Base-by-base conservation (phyloP, 2,797 vertebrate genomes). In the Sebastes matsubarae region DNA sequence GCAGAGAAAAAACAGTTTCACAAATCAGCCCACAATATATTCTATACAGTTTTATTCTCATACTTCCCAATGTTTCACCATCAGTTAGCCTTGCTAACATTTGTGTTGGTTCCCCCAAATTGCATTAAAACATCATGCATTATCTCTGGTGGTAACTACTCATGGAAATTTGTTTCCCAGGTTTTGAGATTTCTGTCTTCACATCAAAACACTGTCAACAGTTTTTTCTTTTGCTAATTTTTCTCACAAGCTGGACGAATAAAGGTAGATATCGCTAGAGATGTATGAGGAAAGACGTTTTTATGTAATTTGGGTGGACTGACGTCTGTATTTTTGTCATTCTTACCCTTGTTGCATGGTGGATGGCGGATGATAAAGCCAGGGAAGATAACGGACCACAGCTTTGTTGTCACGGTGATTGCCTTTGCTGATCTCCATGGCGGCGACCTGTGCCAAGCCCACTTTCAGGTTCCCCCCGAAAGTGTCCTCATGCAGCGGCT, bases 331-430 rank as follows among this genome's bases (percentile, higher is more conserved):
- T 1, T 78, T 65, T 14, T 24, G 20, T 74, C 50, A 3, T 74
- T 82, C 94, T 97, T 92, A 99, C 98, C 99, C 98, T 92, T 99
- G 99, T 81, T 99, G 98, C 98, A 99, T 99, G 69, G 98, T 97
- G 25, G 98, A 99, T 30, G 98, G 99, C 20, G 99, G 98, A 72
- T 99, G 99, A 80, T 99, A 99, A 14, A 99, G 97, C 98, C 99
- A 99, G 32, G 99, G 99, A 65, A 99, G 95, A 75, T 98, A 99
- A 38, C 99, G 97, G 72, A 97, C 96, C 68, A 99, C 98, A 65
- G 99, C 97, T 93, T 99, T 99, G 94, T 99, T 99, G 89, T 99
- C 99, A 71, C 99, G 96, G 85, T 99, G 98, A 94, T 99, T 99
- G 85, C 98, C 98, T 91, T 98, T 97, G 77, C 97, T 98, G 94